Evolutionary conservation across 2,797 vertebrate genomes (phyloP).

Genomic region (Neostethus bicornis): DNA sequence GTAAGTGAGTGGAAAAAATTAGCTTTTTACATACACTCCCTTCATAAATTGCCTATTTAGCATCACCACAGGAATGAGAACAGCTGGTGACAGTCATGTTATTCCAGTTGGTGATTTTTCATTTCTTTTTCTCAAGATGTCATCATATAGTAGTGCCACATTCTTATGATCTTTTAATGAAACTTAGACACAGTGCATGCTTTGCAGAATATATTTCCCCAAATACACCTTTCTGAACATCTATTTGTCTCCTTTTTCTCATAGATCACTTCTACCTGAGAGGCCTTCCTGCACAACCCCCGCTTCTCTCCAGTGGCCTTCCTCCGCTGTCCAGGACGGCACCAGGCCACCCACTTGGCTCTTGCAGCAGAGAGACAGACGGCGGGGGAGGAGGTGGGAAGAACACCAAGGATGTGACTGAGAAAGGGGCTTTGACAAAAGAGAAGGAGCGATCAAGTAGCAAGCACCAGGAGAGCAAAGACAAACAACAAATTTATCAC

Average conservation of each 20-base stretch:
- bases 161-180: conserved; percentile 4
- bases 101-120: conserved; percentile 7
- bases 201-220: not conserved
- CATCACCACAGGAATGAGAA: conserved; percentile 24
- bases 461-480: conserved; percentile 83
- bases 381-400: conserved; percentile 74
- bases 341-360: conserved; percentile 84
- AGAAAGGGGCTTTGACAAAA: conserved; percentile 78
- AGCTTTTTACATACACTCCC: not conserved
- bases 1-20: conserved; percentile 12
- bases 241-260: conserved; percentile 5
- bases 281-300: conserved; percentile 90
- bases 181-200: not conserved
- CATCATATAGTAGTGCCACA: not conserved
- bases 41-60: conserved; percentile 46
- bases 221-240: not conserved
- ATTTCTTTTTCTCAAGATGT: not conserved
- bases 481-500: conserved; percentile 71
- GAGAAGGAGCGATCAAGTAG: conserved; percentile 83
- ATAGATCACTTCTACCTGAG: conserved; percentile 97
- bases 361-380: conserved; percentile 89
- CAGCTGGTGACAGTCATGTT: conserved; percentile 16
- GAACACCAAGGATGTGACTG: conserved; percentile 73
- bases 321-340: conserved; percentile 83
- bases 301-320: conserved; percentile 88